Base-by-base conservation (phyloP, 2,797 vertebrate species). In the Agapornis canus region DNA sequence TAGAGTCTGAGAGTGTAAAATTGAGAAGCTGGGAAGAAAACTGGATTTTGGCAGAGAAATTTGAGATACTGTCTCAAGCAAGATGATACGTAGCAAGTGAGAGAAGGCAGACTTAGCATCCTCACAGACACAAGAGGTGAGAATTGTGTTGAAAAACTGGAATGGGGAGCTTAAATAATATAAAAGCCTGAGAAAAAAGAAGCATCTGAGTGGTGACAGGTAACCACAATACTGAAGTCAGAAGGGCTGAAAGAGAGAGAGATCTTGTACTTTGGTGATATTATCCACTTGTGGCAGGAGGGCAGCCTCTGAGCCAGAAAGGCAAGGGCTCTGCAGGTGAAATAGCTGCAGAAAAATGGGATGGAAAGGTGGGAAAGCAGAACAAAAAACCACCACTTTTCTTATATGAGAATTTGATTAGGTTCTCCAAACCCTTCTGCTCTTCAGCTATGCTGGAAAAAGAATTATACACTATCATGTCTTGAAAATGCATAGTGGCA, bases 1-100 rank as follows among this genome's bases (percentile, higher is more conserved):
- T 13, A 29, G 51, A 76, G 11, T 9, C 20, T 56, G 26, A 70
- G 66, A 27, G 0, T 31, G 9, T 78, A 43, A 4, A 78, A 82
- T 59, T 91, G 35, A 81, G 23, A 57, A 59, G 56, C 75, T 31
- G 14, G 77, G 75, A 91, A 89, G 35, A 78, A 89, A 81, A 65
- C 51, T 11, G 9, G 9, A 29, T 81, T 85, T 91, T 87, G 45
- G 48, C 35, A 82, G 45, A 73, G 17, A 14, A 92, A 77, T 11
- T 2, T 61, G 17, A 73, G 64, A 61, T 63, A n/a, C 11, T 2
- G 1, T 87, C 45, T 84, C 57, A 75, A 70, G 17, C 25, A 65
- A 52, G 81, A 61, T 31, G 45, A 25, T 42, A 19, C 3, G 2
- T 20, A 45, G 17, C 40, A 54, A 77, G 45, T 43, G 43, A 82